Evolutionary conservation across 2,888 invertebrate species (phyloP).

Genomic region (Plebejus anna): DNA sequence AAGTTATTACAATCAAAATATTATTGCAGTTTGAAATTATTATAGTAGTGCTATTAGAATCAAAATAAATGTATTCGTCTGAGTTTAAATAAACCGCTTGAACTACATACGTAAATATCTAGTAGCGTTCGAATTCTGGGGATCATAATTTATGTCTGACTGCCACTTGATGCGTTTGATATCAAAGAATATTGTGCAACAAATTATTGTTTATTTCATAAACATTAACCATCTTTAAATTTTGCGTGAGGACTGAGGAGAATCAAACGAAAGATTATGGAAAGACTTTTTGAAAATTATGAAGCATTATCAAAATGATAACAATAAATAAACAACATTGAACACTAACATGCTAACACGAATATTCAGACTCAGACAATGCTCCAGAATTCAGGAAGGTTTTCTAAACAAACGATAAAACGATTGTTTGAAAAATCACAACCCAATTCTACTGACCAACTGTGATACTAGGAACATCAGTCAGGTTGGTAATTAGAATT

Average conservation of each 20-base stretch:
- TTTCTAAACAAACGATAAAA: neutral
- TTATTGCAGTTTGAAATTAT: neutral
- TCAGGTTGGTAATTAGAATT: neutral
- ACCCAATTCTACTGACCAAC: neutral
- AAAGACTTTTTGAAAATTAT: neutral
- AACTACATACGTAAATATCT: constrained; percentile 14
- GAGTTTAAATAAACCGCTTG: neutral
- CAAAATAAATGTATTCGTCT: neutral
- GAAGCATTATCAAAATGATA: neutral
- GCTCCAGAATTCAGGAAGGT: neutral
- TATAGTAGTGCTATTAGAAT: neutral
- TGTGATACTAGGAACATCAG: neutral
- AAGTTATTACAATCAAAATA: neutral
- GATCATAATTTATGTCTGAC: neutral
- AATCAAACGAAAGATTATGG: neutral
- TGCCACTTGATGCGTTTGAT: neutral
- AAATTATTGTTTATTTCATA: neutral
- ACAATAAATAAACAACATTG: neutral
- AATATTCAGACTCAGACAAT: neutral
- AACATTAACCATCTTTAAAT: neutral
- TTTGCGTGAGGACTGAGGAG: neutral
- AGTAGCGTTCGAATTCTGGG: neutral
- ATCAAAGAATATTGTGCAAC: neutral
- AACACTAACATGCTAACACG: neutral
- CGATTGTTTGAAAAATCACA: neutral